These are phyloP conservation scores for Yponomeuta evonymella DNA, from an alignment of 2,888 invertebrate genomes.

Conservation along the genomic window DNA sequence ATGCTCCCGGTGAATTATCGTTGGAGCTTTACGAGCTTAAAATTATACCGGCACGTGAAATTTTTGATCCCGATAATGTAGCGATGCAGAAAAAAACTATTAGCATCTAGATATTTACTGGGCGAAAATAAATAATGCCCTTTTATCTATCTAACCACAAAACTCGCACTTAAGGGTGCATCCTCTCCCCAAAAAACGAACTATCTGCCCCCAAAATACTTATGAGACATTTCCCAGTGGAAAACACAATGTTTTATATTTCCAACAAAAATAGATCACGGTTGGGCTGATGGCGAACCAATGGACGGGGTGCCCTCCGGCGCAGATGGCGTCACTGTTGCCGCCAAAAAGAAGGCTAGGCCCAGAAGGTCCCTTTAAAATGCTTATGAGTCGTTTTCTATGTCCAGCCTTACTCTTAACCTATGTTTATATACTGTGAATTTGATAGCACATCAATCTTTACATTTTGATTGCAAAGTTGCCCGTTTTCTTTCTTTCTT, in stretches of 20 bases:
- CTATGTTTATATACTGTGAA: too few species aligned
- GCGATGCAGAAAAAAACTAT: neutral
- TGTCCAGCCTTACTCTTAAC: too few species aligned
- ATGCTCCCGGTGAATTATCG: constrained; percentile 73
- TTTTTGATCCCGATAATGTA: constrained; percentile 73
- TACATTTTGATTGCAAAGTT: too few species aligned
- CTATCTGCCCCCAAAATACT: constrained; percentile 54
- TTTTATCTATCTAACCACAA: constrained; percentile 21
- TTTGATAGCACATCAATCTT: too few species aligned
- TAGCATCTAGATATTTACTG: neutral
- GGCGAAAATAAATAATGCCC: neutral
- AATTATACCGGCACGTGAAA: constrained; percentile 75
- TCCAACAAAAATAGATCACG: constrained; percentile 73
- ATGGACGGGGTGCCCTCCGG: constrained; percentile 63
- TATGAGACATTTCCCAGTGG: constrained; percentile 70
- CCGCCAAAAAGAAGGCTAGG: neutral
- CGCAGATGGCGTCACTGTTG: constrained; percentile 65
- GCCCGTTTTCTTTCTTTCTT: too few species aligned
- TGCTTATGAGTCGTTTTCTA: too few species aligned
- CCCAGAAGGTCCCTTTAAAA: neutral
- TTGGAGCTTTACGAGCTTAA: constrained; percentile 74
- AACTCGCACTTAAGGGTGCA: constrained; percentile 18
- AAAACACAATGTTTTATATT: constrained; percentile 67
- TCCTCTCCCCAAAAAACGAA: constrained; percentile 41
- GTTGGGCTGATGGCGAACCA: constrained; percentile 72